These are phyloP conservation scores for Raphicerus campestris DNA, from an alignment of 2,113 vertebrate genomes.

Conservation along the genomic window DNA sequence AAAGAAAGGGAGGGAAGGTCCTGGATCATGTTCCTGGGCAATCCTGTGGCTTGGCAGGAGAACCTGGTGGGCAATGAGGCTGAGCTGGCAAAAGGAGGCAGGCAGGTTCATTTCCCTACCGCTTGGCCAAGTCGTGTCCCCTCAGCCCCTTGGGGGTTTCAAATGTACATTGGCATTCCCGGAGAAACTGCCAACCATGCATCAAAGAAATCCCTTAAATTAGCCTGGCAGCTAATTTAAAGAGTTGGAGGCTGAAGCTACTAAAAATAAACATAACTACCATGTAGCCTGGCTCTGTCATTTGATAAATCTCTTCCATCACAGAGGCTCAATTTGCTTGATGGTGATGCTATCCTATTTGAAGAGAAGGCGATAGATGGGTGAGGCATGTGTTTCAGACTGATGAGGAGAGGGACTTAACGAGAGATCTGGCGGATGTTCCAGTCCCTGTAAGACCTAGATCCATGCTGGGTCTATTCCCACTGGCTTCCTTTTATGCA, in stretches of 20 bases:
- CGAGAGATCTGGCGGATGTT: not conserved
- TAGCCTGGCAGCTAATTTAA: slow-evolving; percentile 51
- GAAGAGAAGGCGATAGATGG: not conserved
- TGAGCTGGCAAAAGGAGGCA: not conserved
- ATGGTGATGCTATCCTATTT: not conserved
- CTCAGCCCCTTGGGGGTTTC: not conserved
- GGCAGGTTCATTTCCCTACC: not conserved
- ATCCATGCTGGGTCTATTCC: not conserved
- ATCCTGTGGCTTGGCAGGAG: not conserved
- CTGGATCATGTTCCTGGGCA: not conserved
- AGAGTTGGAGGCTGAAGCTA: not conserved
- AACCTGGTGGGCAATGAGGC: too few species aligned
- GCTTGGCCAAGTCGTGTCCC: not conserved
- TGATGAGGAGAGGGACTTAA: not conserved
- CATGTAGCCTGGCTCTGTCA: not conserved
- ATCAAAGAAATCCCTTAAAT: slow-evolving; percentile 27
- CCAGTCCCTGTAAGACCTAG: not conserved
- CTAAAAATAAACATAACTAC: slow-evolving; percentile 58
- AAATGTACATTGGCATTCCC: not conserved
- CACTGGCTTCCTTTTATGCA: not conserved
- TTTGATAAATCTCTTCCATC: slow-evolving; percentile 32
- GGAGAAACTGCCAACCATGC: slow-evolving; percentile 25
- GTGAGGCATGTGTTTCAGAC: not conserved
- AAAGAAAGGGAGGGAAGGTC: not conserved
- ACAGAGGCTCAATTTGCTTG: slow-evolving; percentile 24